These are phyloP conservation scores for Pelobates cultripes DNA, from an alignment of 2,797 vertebrate genomes.

Conservation along the genomic window DNA sequence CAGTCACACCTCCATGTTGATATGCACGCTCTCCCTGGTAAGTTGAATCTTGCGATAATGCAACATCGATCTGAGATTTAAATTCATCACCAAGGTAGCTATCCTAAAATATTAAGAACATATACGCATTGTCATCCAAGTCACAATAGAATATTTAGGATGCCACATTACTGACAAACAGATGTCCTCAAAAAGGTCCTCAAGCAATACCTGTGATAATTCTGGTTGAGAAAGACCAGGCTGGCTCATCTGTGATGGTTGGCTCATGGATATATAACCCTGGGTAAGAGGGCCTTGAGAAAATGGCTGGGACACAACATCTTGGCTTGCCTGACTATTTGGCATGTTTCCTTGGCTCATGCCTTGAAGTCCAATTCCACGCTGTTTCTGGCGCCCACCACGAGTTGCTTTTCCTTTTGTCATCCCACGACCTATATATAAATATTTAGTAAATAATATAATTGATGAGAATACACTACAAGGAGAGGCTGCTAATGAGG, in stretches of 20 bases:
- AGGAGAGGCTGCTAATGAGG: too few species aligned
- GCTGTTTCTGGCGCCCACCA: constrained; percentile 89
- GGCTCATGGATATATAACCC: constrained; percentile 98
- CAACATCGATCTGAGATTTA: constrained; percentile 98
- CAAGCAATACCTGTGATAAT: constrained; percentile 87
- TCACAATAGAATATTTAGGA: too few species aligned
- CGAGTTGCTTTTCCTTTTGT: constrained; percentile 90
- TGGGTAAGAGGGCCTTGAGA: constrained; percentile 97
- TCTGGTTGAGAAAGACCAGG: constrained; percentile 97
- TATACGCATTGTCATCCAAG: too few species aligned
- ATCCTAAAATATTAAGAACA: constrained; percentile 76
- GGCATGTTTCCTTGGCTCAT: constrained; percentile 83
- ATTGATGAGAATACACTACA: too few species aligned
- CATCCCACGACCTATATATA: constrained; percentile 80
- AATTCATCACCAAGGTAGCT: constrained; percentile 99
- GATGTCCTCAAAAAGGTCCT: too few species aligned
- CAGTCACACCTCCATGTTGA: constrained; percentile 97
- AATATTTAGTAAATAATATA: neutral
- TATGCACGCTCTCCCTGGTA: constrained; percentile 99
- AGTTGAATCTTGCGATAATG: constrained; percentile 97
- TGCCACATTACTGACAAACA: too few species aligned
- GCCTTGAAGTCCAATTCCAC: constrained; percentile 84
- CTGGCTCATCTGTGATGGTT: constrained; percentile 99
- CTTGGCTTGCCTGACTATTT: constrained; percentile 92
- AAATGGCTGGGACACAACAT: constrained; percentile 94